phyloP scores from a whole-genome alignment of 2,113 vertebrate genomes.

The Platanista minor region DNA sequence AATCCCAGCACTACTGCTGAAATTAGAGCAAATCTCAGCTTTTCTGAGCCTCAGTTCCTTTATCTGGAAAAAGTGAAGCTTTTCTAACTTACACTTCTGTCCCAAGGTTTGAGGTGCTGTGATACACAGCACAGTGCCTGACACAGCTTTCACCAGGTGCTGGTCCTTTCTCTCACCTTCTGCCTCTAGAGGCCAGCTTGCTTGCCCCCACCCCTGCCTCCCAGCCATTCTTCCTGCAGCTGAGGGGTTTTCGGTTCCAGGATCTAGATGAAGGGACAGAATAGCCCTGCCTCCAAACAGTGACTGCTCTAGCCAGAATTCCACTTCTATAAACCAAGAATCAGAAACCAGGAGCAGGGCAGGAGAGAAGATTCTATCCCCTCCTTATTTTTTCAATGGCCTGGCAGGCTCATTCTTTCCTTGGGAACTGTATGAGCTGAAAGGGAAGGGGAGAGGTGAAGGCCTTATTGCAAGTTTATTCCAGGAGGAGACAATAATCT shows the following conservation, averaged over 20 bases:
- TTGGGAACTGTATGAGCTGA: neutral
- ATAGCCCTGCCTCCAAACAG: neutral
- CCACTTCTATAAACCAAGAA: neutral
- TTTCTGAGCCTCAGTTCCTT: neutral
- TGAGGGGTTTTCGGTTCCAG: neutral
- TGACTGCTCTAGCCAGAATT: neutral
- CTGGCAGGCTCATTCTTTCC: neutral
- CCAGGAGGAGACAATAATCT: neutral
- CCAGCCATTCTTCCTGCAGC: neutral
- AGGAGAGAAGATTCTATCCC: neutral
- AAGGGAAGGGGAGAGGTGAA: neutral
- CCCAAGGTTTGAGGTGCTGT: neutral
- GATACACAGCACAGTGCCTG: neutral
- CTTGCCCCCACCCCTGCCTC: neutral
- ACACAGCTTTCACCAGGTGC: fast-evolving
- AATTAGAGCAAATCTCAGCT: neutral
- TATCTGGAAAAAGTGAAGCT: neutral
- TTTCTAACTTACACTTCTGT: neutral
- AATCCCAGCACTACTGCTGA: neutral
- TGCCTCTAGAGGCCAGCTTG: neutral
- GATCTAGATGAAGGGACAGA: neutral
- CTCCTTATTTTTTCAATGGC: neutral
- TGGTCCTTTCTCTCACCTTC: neutral
- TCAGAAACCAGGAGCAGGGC: neutral
- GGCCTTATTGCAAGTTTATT: neutral